These are phyloP conservation scores for Todus mexicanus DNA, from an alignment of 2,797 vertebrate species.

Conservation along the genomic window DNA sequence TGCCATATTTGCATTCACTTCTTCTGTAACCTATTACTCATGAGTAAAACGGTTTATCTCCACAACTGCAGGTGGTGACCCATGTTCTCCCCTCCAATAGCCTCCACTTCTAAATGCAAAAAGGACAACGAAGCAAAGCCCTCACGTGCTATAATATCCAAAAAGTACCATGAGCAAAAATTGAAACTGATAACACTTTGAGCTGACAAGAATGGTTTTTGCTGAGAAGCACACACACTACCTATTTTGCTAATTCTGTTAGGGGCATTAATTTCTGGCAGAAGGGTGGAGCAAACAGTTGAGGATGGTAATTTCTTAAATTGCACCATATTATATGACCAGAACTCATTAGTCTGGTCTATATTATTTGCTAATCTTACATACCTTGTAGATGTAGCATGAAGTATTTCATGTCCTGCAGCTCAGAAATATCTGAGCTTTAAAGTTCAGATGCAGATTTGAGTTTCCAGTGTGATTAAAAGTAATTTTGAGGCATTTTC, in stretches of 20 bases:
- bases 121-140: background rate
- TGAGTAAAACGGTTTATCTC: background rate
- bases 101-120: background rate
- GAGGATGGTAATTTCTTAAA: background rate
- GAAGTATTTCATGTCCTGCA: background rate
- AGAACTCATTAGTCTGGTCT: background rate
- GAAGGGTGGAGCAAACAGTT: background rate
- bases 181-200: background rate
- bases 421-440: constrained; percentile 6
- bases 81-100: background rate
- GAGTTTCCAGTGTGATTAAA: background rate
- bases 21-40: background rate
- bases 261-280: background rate
- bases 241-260: background rate
- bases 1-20: background rate
- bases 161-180: background rate
- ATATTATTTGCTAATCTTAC: background rate
- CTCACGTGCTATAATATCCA: background rate
- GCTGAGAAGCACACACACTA: background rate
- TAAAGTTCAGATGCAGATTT: constrained; percentile 4
- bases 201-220: background rate
- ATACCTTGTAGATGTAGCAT: background rate
- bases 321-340: background rate
- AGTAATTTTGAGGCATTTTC: background rate
- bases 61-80: background rate